Percentiles rank a stretch among this genome's conserved stretches.
Evolutionary conservation across 1,140 invertebrate species (phyloP).

Genomic region (Teleogryllus occipitalis): DNA sequence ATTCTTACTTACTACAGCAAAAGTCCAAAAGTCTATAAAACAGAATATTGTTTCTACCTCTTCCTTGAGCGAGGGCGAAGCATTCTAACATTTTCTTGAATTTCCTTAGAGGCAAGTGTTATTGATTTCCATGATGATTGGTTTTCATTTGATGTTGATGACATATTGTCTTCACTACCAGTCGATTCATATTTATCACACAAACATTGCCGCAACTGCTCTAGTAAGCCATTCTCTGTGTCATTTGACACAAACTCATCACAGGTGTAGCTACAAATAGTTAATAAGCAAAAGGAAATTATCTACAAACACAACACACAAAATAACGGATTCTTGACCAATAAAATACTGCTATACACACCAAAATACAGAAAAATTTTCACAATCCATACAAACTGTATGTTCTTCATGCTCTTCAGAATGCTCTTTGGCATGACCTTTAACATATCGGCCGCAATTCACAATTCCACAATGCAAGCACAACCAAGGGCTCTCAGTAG

Average conservation of each 20-base stretch:
- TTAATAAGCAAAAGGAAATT: background rate
- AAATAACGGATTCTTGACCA: background rate
- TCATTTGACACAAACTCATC: slow-evolving; percentile 75
- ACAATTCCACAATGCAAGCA: slow-evolving; percentile 64
- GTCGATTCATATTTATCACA: background rate
- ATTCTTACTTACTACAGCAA: too few species aligned
- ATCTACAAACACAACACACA: background rate
- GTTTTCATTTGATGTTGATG: slow-evolving; percentile 18
- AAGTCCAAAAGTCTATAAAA: too few species aligned
- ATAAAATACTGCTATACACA: slow-evolving; percentile 34
- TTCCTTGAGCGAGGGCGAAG: slow-evolving; percentile 50
- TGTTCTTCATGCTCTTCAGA: slow-evolving; percentile 53
- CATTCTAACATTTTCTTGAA: slow-evolving; percentile 45
- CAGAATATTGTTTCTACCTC: slow-evolving; percentile 31
- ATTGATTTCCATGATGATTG: slow-evolving; percentile 21
- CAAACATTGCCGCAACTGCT: slow-evolving; percentile 45
- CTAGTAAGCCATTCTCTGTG: slow-evolving; percentile 49
- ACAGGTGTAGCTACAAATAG: slow-evolving; percentile 60
- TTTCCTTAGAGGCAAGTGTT: slow-evolving; percentile 16
- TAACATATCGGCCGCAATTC: slow-evolving; percentile 69
- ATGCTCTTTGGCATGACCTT: slow-evolving; percentile 67
- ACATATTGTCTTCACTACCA: slow-evolving; percentile 22
- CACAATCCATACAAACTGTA: slow-evolving; percentile 66
- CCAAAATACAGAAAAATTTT: slow-evolving; percentile 67
- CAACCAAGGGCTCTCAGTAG: slow-evolving; percentile 62